Evolutionary conservation across 2,113 vertebrate species (phyloP), one percentile per base, ranked within the genome.

Genomic region (Pseudorectes ferrugineus): DNA sequence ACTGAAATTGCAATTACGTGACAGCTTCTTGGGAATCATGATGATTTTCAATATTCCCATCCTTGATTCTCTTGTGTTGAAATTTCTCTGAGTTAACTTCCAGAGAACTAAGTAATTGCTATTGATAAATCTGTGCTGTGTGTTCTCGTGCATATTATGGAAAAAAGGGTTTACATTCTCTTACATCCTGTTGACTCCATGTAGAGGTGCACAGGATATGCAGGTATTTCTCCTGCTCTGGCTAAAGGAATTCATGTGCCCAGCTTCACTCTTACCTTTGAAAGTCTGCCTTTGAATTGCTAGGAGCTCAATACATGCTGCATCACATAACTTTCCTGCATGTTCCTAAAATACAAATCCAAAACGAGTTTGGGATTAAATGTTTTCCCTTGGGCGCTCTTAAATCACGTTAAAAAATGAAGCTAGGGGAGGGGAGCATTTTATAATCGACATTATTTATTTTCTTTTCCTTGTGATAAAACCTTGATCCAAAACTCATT

Each of bases 291-390:
- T 85, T 80, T 74, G 68, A 63, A 63, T 61, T 74, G 40, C 40
- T 74, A 38, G 65, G 52, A 86, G 78, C 89, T 92, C 59, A 43
- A 26, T 61, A 74, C 67, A 48, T 86, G 90, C 48, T 0, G 0
- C 65, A 46, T 86, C 85, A 63, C 48, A 63, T 75, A 92, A 57
- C 59, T 85, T 72, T 13, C 31, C 48, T 59, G 22, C 40, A 18
- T 22, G 21, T 85, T 96, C 85, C 75, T 94, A 92, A 97, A 96
- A 83, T 83, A 80, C 40, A 74, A 71, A 92, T 73, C 31, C 72
- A 73, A 80, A 86, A 62, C 1, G 1, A 59, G 20, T 5, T 89
- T 94, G 84, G 71, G 57, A 94, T 92, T 73, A 77, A 62, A 22
- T 12, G 5, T 51, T 80, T 90, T 71, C 76, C 87, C 88, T 80